Base-by-base conservation (phyloP, 2,797 vertebrate genomes). In the Labroides dimidiatus region DNA sequence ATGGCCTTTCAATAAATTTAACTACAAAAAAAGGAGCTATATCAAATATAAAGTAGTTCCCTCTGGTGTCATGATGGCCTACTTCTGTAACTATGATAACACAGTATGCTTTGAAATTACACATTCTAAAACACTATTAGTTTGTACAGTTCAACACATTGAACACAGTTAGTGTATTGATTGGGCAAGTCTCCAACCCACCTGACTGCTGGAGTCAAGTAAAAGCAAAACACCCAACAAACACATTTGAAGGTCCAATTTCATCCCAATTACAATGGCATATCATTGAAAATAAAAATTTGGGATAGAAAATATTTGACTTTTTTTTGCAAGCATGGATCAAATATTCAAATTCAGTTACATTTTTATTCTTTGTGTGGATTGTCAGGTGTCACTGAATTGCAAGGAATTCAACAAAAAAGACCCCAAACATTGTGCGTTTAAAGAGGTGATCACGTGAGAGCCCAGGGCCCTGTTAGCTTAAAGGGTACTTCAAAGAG, bases 401-500 rank as follows among this genome's bases (percentile, higher is more conserved):
- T 33, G 3, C 24, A 6, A 6, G 24, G 48, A 43, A 47, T 33
- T 65, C 8, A 47, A 17, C 15, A 19, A 30, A 50, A 55, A 39
- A 62, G 56, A 1, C 12, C 23, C 6, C 4, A 49, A 24, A 64
- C 30, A 63, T 37, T 13, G 1, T 15, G 12, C 64, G 71, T 42
- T 45, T 27, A 68, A 27, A 21, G 3, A 8, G 16, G 14, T 10
- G 23, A 2, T 23, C 27, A 49, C 7, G 6, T 19, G 62, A 53
- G 19, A 43, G 44, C 17, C n/a, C 3, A 54, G 42, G 10, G 49
- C 4, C 36, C 16, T 8, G 14, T 48, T 30, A 5, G 47, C 10
- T 43, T 11, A 14, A 51, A 50, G 42, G 51, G 4, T 10, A 24
- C 39, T 39, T 86, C 44, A 80, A 69, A 80, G 42, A 1, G 27